Conservation (phyloP, 2,888 invertebrate genomes). For the Lasioglossum malachurum region DNA sequence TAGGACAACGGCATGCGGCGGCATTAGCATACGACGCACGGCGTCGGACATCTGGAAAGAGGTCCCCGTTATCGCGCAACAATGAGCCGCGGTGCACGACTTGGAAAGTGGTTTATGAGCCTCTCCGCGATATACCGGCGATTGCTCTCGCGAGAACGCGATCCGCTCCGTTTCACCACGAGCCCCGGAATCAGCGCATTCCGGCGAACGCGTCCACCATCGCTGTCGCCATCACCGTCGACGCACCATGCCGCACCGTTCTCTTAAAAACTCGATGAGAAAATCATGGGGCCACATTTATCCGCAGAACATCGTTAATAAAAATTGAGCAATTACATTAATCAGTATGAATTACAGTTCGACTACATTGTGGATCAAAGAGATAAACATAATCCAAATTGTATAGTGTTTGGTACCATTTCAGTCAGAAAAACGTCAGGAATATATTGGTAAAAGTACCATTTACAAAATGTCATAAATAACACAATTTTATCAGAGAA, state of each 20-base stretch:
- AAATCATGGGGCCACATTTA: not conserved
- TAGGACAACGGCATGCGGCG: conserved; percentile 15
- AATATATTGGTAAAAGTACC: too few species aligned
- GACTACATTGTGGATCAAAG: too few species aligned
- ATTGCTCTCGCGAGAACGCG: conserved; percentile 46
- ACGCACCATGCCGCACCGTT: conserved; percentile 32
- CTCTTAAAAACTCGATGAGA: not conserved
- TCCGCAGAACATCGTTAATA: not conserved
- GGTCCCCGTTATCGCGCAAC: conserved; percentile 63
- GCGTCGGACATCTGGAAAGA: conserved; percentile 64
- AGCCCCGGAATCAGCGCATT: conserved; percentile 63
- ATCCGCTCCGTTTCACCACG: conserved; percentile 61
- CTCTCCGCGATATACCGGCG: conserved; percentile 46
- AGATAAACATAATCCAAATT: too few species aligned
- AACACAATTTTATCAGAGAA: too few species aligned
- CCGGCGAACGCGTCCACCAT: conserved; percentile 21
- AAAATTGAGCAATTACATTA: too few species aligned
- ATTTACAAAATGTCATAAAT: too few species aligned
- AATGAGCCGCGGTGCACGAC: conserved; percentile 66
- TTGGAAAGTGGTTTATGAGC: conserved; percentile 68
- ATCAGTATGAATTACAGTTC: too few species aligned
- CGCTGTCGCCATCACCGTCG: not conserved
- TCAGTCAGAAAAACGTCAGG: too few species aligned
- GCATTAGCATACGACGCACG: conserved; percentile 63
- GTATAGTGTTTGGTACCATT: too few species aligned